phyloP scores from a whole-genome alignment of 2,888 invertebrate species.

The Azorinus chamasolen region DNA sequence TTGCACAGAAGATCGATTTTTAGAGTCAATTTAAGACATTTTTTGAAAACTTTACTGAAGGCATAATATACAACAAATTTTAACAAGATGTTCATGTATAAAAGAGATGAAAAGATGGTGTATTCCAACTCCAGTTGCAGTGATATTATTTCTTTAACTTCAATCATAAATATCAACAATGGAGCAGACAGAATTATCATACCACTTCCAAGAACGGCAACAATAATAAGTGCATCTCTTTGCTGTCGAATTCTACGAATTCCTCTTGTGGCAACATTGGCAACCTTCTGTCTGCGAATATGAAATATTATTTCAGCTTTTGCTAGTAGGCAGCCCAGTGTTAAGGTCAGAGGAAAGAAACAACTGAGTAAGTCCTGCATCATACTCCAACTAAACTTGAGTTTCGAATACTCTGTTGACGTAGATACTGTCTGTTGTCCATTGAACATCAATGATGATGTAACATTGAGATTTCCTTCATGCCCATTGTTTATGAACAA shows the following conservation, averaged over 20 bases:
- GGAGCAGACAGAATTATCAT: slow-evolving; percentile 9
- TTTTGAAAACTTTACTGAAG: slow-evolving; percentile 13
- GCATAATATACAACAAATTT: slow-evolving; percentile 27
- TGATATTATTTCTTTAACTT: slow-evolving; percentile 3
- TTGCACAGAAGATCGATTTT: no score
- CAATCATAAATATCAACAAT: slow-evolving; percentile 14
- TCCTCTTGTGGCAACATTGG: neutral
- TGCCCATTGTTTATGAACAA: no score
- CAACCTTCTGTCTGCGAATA: neutral
- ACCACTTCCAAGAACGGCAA: slow-evolving; percentile 1
- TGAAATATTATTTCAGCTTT: slow-evolving; percentile 19
- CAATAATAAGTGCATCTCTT: slow-evolving; percentile 8
- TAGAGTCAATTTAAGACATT: no score
- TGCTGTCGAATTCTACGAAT: neutral
- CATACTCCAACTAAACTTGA: slow-evolving; percentile 22
- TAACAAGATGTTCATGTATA: slow-evolving; percentile 24
- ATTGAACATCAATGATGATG: no score
- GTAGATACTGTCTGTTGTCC: no score
- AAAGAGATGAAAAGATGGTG: slow-evolving; percentile 22
- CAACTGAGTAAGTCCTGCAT: slow-evolving; percentile 15
- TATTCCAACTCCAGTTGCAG: slow-evolving; percentile 13
- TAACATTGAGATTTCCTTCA: no score
- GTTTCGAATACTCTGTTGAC: no score
- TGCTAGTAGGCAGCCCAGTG: slow-evolving; percentile 43
- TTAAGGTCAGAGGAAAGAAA: slow-evolving; percentile 42